phyloP scores from a whole-genome alignment of 2,113 vertebrate genomes.

The Corythornis vintsioides region DNA sequence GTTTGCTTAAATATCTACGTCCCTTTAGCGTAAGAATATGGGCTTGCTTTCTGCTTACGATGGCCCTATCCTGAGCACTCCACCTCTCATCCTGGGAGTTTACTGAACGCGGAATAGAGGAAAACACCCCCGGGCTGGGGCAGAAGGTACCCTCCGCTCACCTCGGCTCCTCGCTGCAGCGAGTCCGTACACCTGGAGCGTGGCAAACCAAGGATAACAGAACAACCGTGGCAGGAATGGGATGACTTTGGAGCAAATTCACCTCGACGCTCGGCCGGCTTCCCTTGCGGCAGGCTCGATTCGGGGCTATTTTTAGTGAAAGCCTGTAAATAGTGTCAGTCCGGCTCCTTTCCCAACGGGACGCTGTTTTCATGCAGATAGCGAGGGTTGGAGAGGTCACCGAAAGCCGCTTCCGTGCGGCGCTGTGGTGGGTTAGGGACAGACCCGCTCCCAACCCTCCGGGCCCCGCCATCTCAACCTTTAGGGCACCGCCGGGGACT shows the following conservation, averaged over 20 bases:
- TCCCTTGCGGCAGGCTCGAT: background rate
- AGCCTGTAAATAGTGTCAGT: accelerated
- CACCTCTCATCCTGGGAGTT: background rate
- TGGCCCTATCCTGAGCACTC: background rate
- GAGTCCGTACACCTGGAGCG: accelerated
- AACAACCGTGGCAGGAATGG: accelerated
- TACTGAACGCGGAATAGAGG: background rate
- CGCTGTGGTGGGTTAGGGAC: accelerated
- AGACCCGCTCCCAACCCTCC: background rate
- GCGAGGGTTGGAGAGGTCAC: background rate
- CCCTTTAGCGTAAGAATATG: background rate
- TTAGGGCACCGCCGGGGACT: too few species aligned
- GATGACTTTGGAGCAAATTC: accelerated
- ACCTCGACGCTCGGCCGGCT: background rate
- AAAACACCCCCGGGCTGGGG: background rate
- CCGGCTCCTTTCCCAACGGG: background rate
- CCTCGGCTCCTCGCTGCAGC: background rate
- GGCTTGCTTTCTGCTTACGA: background rate
- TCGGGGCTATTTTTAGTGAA: accelerated
- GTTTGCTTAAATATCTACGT: background rate
- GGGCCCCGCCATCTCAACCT: too few species aligned
- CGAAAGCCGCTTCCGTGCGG: background rate
- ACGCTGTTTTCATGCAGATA: too few species aligned
- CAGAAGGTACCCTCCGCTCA: background rate
- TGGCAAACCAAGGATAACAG: background rate